Percentiles rank a stretch among this genome's conserved stretches.
Conservation (phyloP, 2,888 invertebrate genomes). For the Noctua fimbriata region DNA sequence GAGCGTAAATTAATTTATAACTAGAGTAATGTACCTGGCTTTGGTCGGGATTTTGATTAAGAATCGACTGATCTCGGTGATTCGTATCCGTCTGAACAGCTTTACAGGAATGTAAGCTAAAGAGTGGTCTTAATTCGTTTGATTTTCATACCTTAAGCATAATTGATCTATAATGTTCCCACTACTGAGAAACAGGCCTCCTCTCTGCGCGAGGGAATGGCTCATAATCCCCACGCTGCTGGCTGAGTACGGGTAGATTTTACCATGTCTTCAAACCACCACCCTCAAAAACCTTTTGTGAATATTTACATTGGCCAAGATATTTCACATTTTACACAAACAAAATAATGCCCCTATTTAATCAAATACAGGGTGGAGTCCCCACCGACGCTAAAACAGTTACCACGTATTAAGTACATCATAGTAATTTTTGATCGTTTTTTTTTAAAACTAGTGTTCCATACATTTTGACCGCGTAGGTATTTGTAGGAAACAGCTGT, state of each 20-base stretch:
- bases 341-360: neutral
- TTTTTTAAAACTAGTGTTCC: no score
- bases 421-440: no score
- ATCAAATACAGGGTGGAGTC: neutral
- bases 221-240: neutral
- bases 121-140: no score
- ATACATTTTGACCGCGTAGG: no score
- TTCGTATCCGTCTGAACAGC: neutral
- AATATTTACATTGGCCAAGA: neutral
- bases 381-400: neutral
- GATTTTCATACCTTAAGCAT: no score
- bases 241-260: neutral
- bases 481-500: no score
- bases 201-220: neutral
- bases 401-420: no score
- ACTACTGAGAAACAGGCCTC: neutral
- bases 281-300: neutral
- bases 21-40: neutral
- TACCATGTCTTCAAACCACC: neutral
- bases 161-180: no score
- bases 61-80: neutral
- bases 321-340: neutral
- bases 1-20: slow-evolving; percentile 53
- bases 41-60: neutral
- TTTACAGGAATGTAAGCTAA: neutral